Conservation (phyloP, 2,888 invertebrate species). For the Hirtodrosophila trivittata region DNA sequence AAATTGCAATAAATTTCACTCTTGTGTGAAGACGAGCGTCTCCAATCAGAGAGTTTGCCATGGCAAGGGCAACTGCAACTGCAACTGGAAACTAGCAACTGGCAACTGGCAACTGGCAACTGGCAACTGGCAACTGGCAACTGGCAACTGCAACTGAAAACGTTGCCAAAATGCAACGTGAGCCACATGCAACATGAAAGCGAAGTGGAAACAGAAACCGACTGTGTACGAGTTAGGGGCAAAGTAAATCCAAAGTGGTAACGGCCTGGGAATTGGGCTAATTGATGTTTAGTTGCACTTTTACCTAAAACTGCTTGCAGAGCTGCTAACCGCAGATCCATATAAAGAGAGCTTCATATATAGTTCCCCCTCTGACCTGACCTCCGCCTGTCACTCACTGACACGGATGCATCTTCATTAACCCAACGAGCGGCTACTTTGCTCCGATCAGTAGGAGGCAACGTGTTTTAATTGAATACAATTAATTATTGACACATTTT, state of each 20-base stretch:
- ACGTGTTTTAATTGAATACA: conserved; percentile 81
- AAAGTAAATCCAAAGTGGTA: conserved; percentile 54
- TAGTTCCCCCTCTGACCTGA: conserved; percentile 28
- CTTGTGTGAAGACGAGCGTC: conserved; percentile 71
- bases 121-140: no score
- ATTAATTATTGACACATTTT: conserved; percentile 83
- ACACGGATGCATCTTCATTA: conserved; percentile 81
- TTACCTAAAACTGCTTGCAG: conserved; percentile 80
- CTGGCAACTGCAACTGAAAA: conserved; percentile 40
- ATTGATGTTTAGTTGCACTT: conserved; percentile 83
- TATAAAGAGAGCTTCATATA: conserved; percentile 22
- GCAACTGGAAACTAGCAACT: conserved; percentile 15
- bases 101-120: conserved; percentile 22
- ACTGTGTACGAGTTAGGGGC: conserved; percentile 36
- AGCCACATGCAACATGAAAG: conserved; percentile 74
- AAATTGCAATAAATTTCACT: conserved; percentile 77
- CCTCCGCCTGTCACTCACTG: conserved; percentile 33
- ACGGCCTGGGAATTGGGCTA: conserved; percentile 82
- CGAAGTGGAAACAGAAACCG: conserved; percentile 59
- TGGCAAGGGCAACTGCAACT: conserved; percentile 54
- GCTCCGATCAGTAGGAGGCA: conserved; percentile 20
- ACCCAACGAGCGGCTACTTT: conserved; percentile 33
- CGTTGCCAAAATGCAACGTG: conserved; percentile 71
- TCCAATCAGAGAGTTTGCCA: conserved; percentile 65
- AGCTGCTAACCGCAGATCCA: conserved; percentile 49